Evolutionary conservation across 2,113 vertebrate species (phyloP).

Genomic region (Pseudonaja textilis): DNA sequence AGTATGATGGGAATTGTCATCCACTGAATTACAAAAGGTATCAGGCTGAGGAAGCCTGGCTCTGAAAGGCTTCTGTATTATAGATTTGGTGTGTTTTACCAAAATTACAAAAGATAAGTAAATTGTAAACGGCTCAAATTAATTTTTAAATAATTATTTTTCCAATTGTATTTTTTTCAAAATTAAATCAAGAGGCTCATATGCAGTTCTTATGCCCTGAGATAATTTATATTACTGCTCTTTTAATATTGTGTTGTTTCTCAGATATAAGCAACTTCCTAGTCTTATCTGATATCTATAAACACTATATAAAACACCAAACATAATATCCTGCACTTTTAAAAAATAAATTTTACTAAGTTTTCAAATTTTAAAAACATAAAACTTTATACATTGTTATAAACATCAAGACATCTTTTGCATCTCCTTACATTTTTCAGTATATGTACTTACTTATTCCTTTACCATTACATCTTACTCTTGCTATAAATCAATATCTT

Average conservation of each 20-base stretch:
- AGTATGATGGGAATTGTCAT: neutral
- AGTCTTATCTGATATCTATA: neutral
- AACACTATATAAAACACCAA: neutral
- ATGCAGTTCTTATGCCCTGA: neutral
- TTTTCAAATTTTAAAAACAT: too few species aligned
- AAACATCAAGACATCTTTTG: too few species aligned
- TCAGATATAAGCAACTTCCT: neutral
- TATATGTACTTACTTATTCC: too few species aligned
- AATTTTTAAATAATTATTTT: neutral
- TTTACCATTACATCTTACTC: too few species aligned
- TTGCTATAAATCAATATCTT: too few species aligned
- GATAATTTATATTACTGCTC: neutral
- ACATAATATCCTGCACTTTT: conserved; percentile 10
- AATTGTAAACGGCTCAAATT: neutral
- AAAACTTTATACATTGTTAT: too few species aligned
- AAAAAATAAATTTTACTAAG: neutral
- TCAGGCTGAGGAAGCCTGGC: neutral
- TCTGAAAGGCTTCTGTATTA: neutral
- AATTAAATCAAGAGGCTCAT: neutral
- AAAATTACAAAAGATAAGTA: neutral
- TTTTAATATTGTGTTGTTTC: conserved; percentile 9
- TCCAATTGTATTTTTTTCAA: neutral
- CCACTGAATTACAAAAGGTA: neutral
- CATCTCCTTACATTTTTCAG: too few species aligned
- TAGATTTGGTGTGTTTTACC: neutral